phyloP scores from a whole-genome alignment of 2,113 vertebrate species.

The Cynopterus brachyotis region DNA sequence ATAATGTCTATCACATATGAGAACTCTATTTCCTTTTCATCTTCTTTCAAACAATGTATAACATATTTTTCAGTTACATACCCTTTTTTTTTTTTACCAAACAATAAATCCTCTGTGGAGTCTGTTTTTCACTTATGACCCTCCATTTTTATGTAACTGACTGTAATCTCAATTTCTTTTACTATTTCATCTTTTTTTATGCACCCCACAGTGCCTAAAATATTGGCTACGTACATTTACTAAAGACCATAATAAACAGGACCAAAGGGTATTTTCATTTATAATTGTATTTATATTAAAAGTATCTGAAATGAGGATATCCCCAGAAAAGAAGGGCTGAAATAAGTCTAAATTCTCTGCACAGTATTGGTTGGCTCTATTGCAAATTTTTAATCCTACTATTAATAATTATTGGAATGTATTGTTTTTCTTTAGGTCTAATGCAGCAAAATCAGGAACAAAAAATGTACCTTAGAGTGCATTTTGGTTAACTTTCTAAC shows the following conservation, averaged over 20 bases:
- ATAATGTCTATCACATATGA: neutral
- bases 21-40: neutral
- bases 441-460: conserved; percentile 38
- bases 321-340: neutral
- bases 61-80: neutral
- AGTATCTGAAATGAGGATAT: neutral
- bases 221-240: neutral
- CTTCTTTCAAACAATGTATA: neutral
- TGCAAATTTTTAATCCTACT: neutral
- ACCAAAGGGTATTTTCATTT: neutral
- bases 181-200: neutral
- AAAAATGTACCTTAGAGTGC: neutral
- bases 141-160: neutral
- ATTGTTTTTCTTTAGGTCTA: conserved; percentile 8
- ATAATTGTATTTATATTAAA: neutral
- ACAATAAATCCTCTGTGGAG: neutral
- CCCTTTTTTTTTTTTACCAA: neutral
- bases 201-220: neutral
- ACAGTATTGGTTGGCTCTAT: neutral
- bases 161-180: neutral
- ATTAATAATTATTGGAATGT: neutral
- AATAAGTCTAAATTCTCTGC: neutral
- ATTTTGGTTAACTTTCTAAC: conserved; percentile 45
- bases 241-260: neutral
- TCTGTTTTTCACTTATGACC: neutral